phyloP scores from a whole-genome alignment of 2,797 vertebrate genomes.

The Centroberyx gerrardi region DNA sequence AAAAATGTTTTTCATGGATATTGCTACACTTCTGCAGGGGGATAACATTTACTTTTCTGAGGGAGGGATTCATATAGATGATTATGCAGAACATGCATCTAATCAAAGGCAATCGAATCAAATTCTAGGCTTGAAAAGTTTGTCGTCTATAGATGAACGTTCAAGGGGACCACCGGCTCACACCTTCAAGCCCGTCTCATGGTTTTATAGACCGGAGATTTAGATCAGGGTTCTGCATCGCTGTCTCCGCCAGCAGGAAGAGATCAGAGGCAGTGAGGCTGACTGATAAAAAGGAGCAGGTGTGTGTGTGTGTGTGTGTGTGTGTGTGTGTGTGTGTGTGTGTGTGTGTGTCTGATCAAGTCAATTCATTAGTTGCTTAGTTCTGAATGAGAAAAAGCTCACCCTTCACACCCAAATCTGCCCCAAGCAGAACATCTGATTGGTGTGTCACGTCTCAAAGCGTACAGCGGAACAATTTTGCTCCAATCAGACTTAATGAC shows the following conservation, averaged over 20 bases:
- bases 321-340: slow-evolving; percentile 48
- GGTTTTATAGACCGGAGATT: slow-evolving; percentile 70
- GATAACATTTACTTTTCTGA: slow-evolving; percentile 16
- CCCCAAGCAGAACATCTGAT: slow-evolving; percentile 58
- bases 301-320: slow-evolving; percentile 44
- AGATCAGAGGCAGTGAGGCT: slow-evolving; percentile 68
- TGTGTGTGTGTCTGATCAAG: slow-evolving; percentile 58
- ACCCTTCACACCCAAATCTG: slow-evolving; percentile 38
- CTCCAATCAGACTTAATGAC: slow-evolving; percentile 48
- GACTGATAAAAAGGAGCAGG: slow-evolving; percentile 63
- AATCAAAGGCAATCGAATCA: slow-evolving; percentile 60
- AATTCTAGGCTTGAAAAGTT: slow-evolving; percentile 54
- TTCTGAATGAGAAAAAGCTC: slow-evolving; percentile 56
- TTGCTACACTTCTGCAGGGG: slow-evolving; percentile 21
- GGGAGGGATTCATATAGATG: slow-evolving; percentile 26
- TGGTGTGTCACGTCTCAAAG: slow-evolving; percentile 51
- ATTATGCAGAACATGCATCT: slow-evolving; percentile 43
- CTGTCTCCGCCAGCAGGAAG: slow-evolving; percentile 55
- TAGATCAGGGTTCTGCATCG: slow-evolving; percentile 49
- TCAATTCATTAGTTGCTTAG: slow-evolving; percentile 68
- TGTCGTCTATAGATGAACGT: slow-evolving; percentile 32
- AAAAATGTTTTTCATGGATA: slow-evolving; percentile 39
- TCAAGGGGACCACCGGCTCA: slow-evolving; percentile 43
- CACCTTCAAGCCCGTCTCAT: slow-evolving; percentile 50
- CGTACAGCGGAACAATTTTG: slow-evolving; percentile 45